Percentiles rank a stretch among this genome's conserved stretches.
Conservation (phyloP, 2,888 invertebrate genomes). For the Crioceris asparagi region DNA sequence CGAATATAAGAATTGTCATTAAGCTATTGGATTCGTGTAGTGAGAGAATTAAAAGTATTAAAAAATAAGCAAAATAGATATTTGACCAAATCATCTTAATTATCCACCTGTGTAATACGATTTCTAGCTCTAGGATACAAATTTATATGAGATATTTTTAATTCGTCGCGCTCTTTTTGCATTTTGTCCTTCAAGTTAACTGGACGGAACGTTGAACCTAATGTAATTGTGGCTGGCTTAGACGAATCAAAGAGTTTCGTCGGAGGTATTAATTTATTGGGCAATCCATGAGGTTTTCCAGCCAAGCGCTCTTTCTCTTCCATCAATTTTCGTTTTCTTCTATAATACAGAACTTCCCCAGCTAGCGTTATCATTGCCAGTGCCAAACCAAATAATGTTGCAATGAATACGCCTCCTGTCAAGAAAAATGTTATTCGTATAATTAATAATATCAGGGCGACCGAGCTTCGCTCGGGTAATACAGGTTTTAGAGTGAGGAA, state of each 20-base stretch:
- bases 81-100: too few species aligned
- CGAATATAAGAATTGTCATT: too few species aligned
- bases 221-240: slow-evolving; percentile 20
- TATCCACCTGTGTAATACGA: slow-evolving; percentile 23
- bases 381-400: slow-evolving; percentile 73
- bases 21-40: too few species aligned
- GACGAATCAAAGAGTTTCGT: slow-evolving; percentile 10
- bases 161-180: slow-evolving; percentile 19
- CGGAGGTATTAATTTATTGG: slow-evolving; percentile 6
- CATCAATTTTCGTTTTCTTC: slow-evolving; percentile 42
- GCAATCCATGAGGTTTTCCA: slow-evolving; percentile 12
- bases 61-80: too few species aligned
- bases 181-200: slow-evolving; percentile 16
- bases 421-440: slow-evolving; percentile 13
- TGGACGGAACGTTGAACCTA: slow-evolving; percentile 30
- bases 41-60: too few species aligned
- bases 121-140: slow-evolving; percentile 31
- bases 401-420: slow-evolving; percentile 80
- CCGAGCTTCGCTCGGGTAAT: too few species aligned
- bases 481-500: too few species aligned
- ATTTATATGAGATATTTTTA: slow-evolving; percentile 25
- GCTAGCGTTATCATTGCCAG: slow-evolving; percentile 76
- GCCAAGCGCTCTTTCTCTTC: slow-evolving; percentile 23
- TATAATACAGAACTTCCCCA: slow-evolving; percentile 72
- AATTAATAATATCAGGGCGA: too few species aligned